Percentiles rank a stretch among this genome's conserved stretches.
These are phyloP conservation scores for Aurelia sp. DNA, from an alignment of 30 jellyfish, hydroid and myxozoan species.

Conservation along the genomic window DNA sequence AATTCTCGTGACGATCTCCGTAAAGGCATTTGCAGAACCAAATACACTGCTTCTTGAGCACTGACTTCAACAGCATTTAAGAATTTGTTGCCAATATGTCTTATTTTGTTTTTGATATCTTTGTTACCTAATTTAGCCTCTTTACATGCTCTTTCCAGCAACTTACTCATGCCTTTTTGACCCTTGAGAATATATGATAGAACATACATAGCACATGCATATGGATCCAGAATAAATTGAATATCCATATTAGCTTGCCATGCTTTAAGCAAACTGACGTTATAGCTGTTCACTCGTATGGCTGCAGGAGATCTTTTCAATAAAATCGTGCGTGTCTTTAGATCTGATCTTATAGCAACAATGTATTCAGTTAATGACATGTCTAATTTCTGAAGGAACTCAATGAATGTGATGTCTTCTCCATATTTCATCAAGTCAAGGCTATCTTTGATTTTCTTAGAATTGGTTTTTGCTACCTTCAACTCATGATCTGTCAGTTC, in stretches of 20 bases:
- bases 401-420: conserved; percentile 9
- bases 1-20: conserved; percentile 33
- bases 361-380: not conserved
- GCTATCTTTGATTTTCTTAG: not conserved
- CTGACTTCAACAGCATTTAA: conserved; percentile 16
- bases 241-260: conserved; percentile 23
- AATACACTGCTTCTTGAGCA: conserved; percentile 55
- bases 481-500: not conserved
- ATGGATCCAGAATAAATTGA: conserved; percentile 21
- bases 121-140: not conserved
- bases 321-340: not conserved
- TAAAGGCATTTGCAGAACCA: not conserved
- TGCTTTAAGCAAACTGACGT: conserved; percentile 8
- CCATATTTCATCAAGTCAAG: conserved; percentile 39
- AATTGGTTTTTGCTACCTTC: not conserved
- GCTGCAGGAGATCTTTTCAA: not conserved
- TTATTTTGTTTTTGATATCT: not conserved
- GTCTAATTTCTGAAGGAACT: conserved; percentile 7
- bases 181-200: no score
- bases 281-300: conserved; percentile 19
- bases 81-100: not conserved
- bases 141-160: not conserved
- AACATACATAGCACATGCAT: conserved; percentile 31
- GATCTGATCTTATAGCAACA: not conserved
- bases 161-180: no score